Base-by-base conservation (phyloP, 1,140 invertebrate genomes). In the Platorchestia sp. region DNA sequence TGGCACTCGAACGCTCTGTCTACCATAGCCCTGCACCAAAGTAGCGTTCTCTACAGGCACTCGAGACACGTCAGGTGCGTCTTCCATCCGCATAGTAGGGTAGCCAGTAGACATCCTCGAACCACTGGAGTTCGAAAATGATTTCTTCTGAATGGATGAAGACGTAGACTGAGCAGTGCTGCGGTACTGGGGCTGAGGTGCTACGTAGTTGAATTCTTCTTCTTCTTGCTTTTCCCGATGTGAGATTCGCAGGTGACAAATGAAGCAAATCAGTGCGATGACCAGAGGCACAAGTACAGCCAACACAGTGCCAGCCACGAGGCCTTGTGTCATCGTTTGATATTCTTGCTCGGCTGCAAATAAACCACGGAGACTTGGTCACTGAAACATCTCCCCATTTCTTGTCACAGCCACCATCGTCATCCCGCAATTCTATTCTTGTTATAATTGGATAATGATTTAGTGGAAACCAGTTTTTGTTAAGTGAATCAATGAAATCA, bases 291-390 rank as follows among this genome's bases (percentile, higher is more conserved):
- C 97, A 96, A 99, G 97, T 43, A 98, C 98, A 42, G 98, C 98
- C 43, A 98, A 97, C 95, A 98, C 98, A 96, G 98, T 98, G 95
- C 98, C 98, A 96, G 98, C 98, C 14, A 98, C 98, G n/a, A 98
- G 97, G 44, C 98, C 98, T 3, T 98, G 98, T 96, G 98, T 98
- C 95, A 96, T 96, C 47, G 45, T 45, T 95, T 97, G 96, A 75
- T 97, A 97, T 97, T 98, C 98, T 97, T 98, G 98, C 96, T 98
- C 98, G 97, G 98, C 98, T 98, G 97, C 95, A 96, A 95, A 95
- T 89, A 91, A 95, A 95, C 91, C 43, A 93, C n/a, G 91, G 41
- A 93, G 91, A 45, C 41, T 93, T 93, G 44, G 45, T 93, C 91
- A 47, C 91, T 93, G 44, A 16, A 42, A 40, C 45, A 27, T 44